Evolutionary conservation across 2,888 invertebrate genomes (phyloP), one percentile per base, ranked within the genome.

Genomic region (Xestia ashworthii): DNA sequence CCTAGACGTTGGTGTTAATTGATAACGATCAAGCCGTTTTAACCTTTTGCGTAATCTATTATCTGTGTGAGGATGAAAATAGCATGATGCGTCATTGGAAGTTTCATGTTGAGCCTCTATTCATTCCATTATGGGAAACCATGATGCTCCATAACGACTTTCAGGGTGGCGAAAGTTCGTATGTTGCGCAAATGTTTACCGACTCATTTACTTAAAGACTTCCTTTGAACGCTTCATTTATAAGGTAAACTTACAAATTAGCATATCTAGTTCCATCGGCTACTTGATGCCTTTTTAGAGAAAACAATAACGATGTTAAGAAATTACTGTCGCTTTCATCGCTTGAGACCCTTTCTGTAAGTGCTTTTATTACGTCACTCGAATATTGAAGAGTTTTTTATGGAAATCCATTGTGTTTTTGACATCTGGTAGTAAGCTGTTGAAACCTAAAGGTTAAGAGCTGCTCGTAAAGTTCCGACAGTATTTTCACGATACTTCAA

Each of bases 261-360:
- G 89, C 92, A 89, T 92, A 91, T 92, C 92, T 91, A 86, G 87
- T 89, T 82, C 81, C 85, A 92, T 91, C 90, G 78, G 83, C 78
- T 83, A 86, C 85, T 83, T 60, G 74, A 71, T 81, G 78, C 77
- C 88, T 78, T 76, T 85, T 86, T 88, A 88, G 75, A 83, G 78
- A 81, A 81, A 88, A 91, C 91, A 91, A 91, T 91, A 86, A 89
- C 82, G 84, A 86, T 86, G 90, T 90, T 90, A 84, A 78, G 88
- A 87, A 88, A 90, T 86, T 72, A 80, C 85, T 81, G 80, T 86
- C 71, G 77, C 84, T 89, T 86, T 87, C 86, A 84, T 85, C 85
- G 76, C 79, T 78, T 44, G 64, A 76, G 69, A 81, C 89, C 87
- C 84, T 89, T 88, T 84, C 68, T 67, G 81, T 80, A 67, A 84